Conservation (phyloP, 1,140 invertebrate species). For the Drosophila aff. region DNA sequence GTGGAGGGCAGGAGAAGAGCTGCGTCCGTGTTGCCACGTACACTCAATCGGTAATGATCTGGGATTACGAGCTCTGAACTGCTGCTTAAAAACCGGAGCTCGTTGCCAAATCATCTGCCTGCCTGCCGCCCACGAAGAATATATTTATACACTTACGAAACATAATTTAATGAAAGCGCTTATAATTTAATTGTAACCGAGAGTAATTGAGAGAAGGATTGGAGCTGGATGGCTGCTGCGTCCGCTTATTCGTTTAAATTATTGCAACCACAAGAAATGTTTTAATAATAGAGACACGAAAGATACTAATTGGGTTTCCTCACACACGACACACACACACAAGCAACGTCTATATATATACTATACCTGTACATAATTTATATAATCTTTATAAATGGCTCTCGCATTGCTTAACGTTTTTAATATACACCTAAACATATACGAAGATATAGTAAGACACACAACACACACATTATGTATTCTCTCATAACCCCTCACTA, state of each 20-base stretch:
- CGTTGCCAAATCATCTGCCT: background rate
- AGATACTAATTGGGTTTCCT: conserved; percentile 69
- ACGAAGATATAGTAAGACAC: conserved; percentile 11
- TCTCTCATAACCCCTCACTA: conserved; percentile 38
- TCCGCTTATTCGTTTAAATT: conserved; percentile 71
- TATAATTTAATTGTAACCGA: conserved; percentile 79
- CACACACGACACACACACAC: conserved; percentile 37
- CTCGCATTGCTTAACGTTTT: conserved; percentile 66
- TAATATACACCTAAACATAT: conserved; percentile 18
- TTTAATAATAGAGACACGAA: conserved; percentile 50
- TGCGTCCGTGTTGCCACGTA: background rate
- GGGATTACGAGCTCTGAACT: conserved; percentile 9
- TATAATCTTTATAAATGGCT: conserved; percentile 60
- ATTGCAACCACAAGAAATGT: conserved; percentile 66
- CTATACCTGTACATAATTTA: conserved; percentile 76
- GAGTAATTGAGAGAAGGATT: conserved; percentile 17
- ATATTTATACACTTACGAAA: conserved; percentile 65
- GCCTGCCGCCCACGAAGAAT: conserved; percentile 3
- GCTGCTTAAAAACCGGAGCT: conserved; percentile 35
- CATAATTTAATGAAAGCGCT: conserved; percentile 80
- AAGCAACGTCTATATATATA: conserved; percentile 39
- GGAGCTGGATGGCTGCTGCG: conserved; percentile 24
- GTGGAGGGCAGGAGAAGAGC: background rate
- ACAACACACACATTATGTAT: conserved; percentile 21
- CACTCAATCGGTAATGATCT: background rate